A percentile compares a stretch with the other conserved stretches of the same genome.
Conservation (phyloP, 2,797 vertebrate species). For the Pseudocheirus occidentalis region DNA sequence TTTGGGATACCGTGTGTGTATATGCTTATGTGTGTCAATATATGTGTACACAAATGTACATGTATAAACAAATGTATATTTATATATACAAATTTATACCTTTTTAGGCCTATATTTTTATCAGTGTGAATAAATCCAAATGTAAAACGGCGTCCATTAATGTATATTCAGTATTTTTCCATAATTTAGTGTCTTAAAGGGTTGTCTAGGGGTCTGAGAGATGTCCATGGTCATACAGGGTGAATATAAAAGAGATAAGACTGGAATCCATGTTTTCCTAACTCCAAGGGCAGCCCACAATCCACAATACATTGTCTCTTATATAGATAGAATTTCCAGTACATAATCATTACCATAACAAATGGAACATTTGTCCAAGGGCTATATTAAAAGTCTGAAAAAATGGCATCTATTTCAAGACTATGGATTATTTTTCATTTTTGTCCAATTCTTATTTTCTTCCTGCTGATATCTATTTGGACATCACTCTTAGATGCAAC, state of each 20-base stretch:
- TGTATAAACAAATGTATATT: neutral
- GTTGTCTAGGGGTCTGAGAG: neutral
- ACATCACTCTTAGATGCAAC: neutral
- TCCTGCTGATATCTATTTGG: neutral
- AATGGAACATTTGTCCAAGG: neutral
- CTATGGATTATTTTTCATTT: neutral
- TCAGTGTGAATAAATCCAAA: neutral
- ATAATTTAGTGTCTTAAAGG: neutral
- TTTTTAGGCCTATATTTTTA: neutral
- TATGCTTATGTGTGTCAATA: neutral
- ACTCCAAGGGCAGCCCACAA: neutral
- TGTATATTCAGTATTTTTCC: neutral
- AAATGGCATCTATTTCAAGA: neutral
- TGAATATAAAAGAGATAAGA: neutral
- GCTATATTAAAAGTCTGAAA: neutral
- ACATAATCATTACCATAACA: neutral
- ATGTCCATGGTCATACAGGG: neutral
- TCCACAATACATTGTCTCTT: neutral
- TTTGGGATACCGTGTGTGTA: neutral
- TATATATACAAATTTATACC: no score
- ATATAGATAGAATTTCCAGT: no score
- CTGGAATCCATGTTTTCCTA: neutral
- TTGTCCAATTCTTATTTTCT: conserved; percentile 27
- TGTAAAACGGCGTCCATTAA: neutral
- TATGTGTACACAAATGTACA: neutral